Conservation (phyloP, 2,113 vertebrate species). For the Cygnus atratus region DNA sequence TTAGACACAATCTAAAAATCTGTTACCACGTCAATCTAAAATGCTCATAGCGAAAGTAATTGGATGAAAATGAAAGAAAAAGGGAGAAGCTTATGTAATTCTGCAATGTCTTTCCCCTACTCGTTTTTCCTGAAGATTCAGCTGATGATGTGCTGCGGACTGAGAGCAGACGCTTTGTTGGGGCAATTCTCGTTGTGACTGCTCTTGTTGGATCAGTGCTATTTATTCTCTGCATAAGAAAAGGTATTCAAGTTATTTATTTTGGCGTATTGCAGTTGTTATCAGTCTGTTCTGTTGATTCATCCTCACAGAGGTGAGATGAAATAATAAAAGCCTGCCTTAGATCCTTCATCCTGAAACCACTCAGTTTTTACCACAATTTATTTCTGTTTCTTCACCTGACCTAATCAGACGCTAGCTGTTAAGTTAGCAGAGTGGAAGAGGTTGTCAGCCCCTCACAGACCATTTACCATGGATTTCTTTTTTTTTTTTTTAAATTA, state of each 20-base stretch:
- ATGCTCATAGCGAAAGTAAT: not conserved
- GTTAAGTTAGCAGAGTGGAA: not conserved
- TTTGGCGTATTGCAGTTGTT: not conserved
- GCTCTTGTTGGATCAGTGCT: not conserved
- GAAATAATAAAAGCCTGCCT: not conserved
- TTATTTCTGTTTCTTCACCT: not conserved
- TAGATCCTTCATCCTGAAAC: not conserved
- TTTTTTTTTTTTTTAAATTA: no score
- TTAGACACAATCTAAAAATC: not conserved
- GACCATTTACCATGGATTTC: not conserved
- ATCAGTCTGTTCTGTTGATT: not conserved
- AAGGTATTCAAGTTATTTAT: constrained; percentile 22
- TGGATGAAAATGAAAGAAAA: not conserved
- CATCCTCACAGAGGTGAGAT: not conserved
- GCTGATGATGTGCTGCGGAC: not conserved
- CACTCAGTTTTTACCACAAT: not conserved
- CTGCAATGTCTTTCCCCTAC: not conserved
- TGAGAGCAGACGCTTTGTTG: constrained; percentile 15
- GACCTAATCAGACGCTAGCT: not conserved
- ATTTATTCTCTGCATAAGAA: not conserved
- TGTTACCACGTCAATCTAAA: not conserved
- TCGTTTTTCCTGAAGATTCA: not conserved
- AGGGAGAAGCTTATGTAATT: not conserved
- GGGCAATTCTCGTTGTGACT: not conserved
- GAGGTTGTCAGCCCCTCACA: not conserved